A percentile compares a stretch with the other conserved stretches of the same genome.
These are phyloP conservation scores for Archips crataeganus DNA, from an alignment of 2,888 invertebrate genomes.

Conservation along the genomic window DNA sequence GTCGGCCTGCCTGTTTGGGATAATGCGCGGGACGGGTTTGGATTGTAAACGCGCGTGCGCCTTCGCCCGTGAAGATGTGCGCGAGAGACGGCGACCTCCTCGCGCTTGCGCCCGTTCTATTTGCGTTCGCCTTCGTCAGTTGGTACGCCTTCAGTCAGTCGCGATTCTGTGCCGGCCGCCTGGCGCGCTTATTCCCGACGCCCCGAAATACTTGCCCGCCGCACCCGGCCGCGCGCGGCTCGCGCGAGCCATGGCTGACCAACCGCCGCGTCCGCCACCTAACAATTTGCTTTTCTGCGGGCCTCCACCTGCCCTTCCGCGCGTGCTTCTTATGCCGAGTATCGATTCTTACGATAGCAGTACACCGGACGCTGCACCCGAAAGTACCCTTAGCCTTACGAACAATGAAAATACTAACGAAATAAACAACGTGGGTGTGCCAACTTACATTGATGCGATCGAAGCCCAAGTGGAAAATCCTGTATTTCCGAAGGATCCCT, in stretches of 20 bases:
- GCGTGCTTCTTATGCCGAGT: constrained; percentile 82
- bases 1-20: constrained; percentile 78
- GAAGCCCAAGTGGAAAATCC: constrained; percentile 61
- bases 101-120: constrained; percentile 85
- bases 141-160: constrained; percentile 84
- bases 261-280: constrained; percentile 80
- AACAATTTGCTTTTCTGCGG: constrained; percentile 82
- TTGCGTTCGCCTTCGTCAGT: constrained; percentile 85
- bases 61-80: constrained; percentile 84
- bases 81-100: constrained; percentile 85
- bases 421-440: constrained; percentile 83
- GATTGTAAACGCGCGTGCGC: constrained; percentile 81
- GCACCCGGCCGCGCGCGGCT: constrained; percentile 74
- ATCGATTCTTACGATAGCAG: constrained; percentile 57
- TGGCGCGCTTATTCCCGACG: constrained; percentile 76
- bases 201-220: constrained; percentile 70
- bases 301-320: constrained; percentile 80
- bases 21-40: constrained; percentile 80
- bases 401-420: constrained; percentile 69
- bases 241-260: constrained; percentile 80
- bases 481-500: constrained; percentile 58
- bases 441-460: constrained; percentile 65
- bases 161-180: constrained; percentile 81
- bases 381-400: constrained; percentile 62
- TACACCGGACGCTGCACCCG: constrained; percentile 54